phyloP scores from a whole-genome alignment of 1,140 invertebrate species.

The Eciton burchellii region DNA sequence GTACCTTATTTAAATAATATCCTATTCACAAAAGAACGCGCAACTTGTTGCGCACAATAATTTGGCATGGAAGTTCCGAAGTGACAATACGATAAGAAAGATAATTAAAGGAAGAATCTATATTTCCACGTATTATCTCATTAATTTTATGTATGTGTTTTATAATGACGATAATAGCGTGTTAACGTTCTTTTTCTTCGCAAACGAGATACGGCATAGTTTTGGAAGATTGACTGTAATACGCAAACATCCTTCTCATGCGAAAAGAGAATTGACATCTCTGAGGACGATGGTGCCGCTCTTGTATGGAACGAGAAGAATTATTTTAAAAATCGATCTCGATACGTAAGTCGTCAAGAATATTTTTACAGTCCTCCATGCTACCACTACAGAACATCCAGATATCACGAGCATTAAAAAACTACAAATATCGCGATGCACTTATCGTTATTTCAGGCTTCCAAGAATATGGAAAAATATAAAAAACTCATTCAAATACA shows the following conservation, averaged over 20 bases:
- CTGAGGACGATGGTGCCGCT: constrained; percentile 58
- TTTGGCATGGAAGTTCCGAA: too few relatives aligned
- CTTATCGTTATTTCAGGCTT: constrained; percentile 11
- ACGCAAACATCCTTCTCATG: background rate
- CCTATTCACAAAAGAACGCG: too few relatives aligned
- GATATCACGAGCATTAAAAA: too few relatives aligned
- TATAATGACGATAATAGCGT: constrained; percentile 9
- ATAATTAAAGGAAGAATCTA: background rate
- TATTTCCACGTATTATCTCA: background rate
- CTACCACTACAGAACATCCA: too few relatives aligned
- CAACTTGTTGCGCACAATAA: too few relatives aligned
- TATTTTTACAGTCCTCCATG: background rate
- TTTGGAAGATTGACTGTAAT: constrained; percentile 15
- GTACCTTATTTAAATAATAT: too few relatives aligned
- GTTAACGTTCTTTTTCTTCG: constrained; percentile 7
- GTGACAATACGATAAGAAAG: too few relatives aligned
- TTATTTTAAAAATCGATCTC: background rate
- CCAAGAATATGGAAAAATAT: background rate
- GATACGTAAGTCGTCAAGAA: constrained; percentile 31
- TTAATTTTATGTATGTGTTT: background rate
- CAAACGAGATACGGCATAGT: background rate
- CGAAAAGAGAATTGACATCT: constrained; percentile 9
- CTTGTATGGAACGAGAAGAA: constrained; percentile 63
- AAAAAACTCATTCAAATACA: background rate
- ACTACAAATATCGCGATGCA: background rate